Percentiles rank a stretch among this genome's conserved stretches.
Evolutionary conservation across 2,888 invertebrate genomes (phyloP).

Genomic region (Oxyteleia sp.): DNA sequence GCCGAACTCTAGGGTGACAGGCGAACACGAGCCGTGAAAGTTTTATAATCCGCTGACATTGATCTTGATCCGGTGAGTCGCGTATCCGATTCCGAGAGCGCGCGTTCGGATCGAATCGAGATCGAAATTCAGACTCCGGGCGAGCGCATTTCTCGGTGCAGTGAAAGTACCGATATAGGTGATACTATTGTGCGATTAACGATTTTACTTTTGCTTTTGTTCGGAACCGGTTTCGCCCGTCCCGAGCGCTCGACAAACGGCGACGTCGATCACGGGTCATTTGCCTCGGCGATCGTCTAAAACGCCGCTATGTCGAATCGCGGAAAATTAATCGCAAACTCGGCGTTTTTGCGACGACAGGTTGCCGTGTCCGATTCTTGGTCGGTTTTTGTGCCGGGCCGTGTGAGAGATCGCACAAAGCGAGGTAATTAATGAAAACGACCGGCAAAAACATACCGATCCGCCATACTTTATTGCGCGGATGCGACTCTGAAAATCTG

Average conservation of each 20-base stretch:
- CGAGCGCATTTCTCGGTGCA: conserved; percentile 62
- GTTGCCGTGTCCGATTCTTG: conserved; percentile 16
- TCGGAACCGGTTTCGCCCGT: conserved; percentile 73
- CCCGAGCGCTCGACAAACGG: conserved; percentile 35
- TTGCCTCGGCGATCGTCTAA: conserved; percentile 57
- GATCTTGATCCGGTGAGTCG: conserved; percentile 59
- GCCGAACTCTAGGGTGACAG: conserved; percentile 15
- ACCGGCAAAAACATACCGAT: conserved; percentile 27
- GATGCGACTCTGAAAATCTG: conserved; percentile 10
- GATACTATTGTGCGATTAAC: conserved; percentile 78
- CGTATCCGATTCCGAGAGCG: conserved; percentile 57
- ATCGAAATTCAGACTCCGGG: conserved; percentile 52
- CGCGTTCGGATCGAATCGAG: conserved; percentile 33
- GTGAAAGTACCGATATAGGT: conserved; percentile 81
- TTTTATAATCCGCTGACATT: conserved; percentile 67
- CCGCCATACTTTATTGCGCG: conserved; percentile 4
- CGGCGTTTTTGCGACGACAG: conserved; percentile 36
- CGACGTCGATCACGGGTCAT: conserved; percentile 62
- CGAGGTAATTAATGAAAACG: conserved; percentile 31
- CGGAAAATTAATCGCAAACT: conserved; percentile 60
- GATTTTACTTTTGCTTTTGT: conserved; percentile 83
- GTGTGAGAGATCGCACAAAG: conserved; percentile 17
- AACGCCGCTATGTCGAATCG: conserved; percentile 49
- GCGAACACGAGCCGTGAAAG: conserved; percentile 61
- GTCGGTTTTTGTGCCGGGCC: conserved; percentile 34